Percentiles rank a stretch among this genome's conserved stretches.
These are phyloP conservation scores for Saturnia pavonia DNA, from an alignment of 2,888 invertebrate genomes.

Conservation along the genomic window DNA sequence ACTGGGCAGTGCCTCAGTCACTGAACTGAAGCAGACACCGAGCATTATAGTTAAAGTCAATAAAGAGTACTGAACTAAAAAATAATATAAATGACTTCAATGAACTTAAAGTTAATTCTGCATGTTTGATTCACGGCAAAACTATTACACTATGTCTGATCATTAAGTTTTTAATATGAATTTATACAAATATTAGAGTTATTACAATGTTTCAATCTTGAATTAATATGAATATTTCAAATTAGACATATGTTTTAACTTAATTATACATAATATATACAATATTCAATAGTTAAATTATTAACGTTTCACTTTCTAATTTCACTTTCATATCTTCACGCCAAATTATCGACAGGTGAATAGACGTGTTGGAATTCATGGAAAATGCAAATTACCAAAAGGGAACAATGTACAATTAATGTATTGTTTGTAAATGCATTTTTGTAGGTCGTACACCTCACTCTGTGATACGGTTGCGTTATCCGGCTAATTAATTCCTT, in stretches of 20 bases:
- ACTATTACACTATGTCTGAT: neutral
- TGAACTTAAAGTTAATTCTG: neutral
- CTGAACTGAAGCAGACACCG: too few relatives aligned
- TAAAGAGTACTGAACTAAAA: neutral
- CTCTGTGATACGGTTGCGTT: neutral
- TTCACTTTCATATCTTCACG: constrained; percentile 11
- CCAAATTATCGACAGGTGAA: neutral
- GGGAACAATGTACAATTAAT: neutral
- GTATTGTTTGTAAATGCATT: constrained; percentile 11
- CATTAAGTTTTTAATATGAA: neutral
- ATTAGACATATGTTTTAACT: neutral
- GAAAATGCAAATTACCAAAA: neutral
- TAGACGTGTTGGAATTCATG: neutral
- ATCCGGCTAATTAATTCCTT: neutral
- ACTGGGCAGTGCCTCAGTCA: too few relatives aligned
- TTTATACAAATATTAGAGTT: neutral
- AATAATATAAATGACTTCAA: neutral
- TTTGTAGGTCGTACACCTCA: neutral
- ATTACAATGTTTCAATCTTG: neutral
- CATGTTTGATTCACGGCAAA: neutral
- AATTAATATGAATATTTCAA: neutral
- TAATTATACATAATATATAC: neutral
- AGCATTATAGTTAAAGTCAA: neutral
- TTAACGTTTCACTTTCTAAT: constrained; percentile 6
- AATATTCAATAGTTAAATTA: neutral